phyloP scores from a whole-genome alignment of 2,797 vertebrate genomes.

The Coluber constrictor region DNA sequence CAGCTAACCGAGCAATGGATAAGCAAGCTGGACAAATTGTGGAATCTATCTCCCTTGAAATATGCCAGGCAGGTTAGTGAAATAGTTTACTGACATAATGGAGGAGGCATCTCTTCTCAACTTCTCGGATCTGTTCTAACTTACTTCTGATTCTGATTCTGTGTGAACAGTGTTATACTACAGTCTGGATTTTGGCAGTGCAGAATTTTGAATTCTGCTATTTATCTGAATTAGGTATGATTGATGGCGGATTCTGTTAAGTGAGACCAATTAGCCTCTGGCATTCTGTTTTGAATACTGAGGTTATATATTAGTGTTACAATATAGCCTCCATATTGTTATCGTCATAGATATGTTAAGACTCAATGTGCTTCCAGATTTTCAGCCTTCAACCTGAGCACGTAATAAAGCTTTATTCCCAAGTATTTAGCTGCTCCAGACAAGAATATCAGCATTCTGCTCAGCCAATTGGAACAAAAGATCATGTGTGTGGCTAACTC shows the following conservation, averaged over 20 bases:
- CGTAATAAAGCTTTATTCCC: neutral
- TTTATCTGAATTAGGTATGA: neutral
- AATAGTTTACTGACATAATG: neutral
- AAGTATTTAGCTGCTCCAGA: neutral
- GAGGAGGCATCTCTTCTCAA: neutral
- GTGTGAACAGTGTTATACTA: neutral
- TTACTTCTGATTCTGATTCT: neutral
- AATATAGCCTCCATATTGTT: neutral
- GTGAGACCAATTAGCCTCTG: neutral
- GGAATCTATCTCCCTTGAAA: neutral
- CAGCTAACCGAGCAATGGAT: neutral
- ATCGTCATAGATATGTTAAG: neutral
- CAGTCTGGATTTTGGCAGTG: conserved; percentile 22
- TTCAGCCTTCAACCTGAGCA: neutral
- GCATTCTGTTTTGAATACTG: neutral
- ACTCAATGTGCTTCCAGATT: conserved; percentile 24
- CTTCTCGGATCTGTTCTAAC: neutral
- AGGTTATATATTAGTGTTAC: neutral
- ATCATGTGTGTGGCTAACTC: neutral
- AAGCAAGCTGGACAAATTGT: neutral
- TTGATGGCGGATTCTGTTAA: neutral
- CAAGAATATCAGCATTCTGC: neutral
- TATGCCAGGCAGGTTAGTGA: neutral
- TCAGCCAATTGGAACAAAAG: neutral
- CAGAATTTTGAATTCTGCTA: neutral